Conservation (phyloP, 2,797 vertebrate genomes). For the Tarsius wallacei region DNA sequence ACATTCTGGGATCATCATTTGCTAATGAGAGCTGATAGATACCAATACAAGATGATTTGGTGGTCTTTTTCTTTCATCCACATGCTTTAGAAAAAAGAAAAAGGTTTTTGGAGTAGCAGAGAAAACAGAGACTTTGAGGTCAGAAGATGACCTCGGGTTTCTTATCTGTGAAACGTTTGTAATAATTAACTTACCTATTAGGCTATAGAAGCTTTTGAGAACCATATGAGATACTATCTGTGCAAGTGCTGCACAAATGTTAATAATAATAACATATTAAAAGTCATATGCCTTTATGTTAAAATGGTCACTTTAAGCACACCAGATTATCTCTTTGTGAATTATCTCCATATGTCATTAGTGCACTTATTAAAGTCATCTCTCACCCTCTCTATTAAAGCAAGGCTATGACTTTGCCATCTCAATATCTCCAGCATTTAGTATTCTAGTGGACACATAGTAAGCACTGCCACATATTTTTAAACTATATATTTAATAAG, state of each 20-base stretch:
- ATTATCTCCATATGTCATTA: conserved; percentile 7
- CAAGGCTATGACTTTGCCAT: background rate
- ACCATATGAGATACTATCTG: background rate
- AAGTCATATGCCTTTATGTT: background rate
- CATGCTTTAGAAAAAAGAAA: background rate
- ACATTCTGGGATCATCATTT: conserved; percentile 2
- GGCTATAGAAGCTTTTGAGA: conserved; percentile 54
- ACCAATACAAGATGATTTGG: background rate
- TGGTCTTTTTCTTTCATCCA: background rate
- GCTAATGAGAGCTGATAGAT: conserved; percentile 27
- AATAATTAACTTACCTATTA: conserved; percentile 40
- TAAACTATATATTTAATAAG: conserved; percentile 9
- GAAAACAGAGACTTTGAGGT: background rate
- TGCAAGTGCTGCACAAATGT: background rate
- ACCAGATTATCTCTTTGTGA: background rate
- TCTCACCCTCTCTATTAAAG: conserved; percentile 16
- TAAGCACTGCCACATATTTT: background rate
- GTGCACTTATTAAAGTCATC: conserved; percentile 1
- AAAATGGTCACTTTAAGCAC: background rate
- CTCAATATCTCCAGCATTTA: background rate
- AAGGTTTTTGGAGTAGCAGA: background rate
- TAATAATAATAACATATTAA: background rate
- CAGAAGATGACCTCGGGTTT: background rate
- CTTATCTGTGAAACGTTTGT: conserved; percentile 45
- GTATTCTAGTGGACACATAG: background rate